Conservation (phyloP, 2,797 vertebrate genomes). For the Rhabdophis nuchalis region DNA sequence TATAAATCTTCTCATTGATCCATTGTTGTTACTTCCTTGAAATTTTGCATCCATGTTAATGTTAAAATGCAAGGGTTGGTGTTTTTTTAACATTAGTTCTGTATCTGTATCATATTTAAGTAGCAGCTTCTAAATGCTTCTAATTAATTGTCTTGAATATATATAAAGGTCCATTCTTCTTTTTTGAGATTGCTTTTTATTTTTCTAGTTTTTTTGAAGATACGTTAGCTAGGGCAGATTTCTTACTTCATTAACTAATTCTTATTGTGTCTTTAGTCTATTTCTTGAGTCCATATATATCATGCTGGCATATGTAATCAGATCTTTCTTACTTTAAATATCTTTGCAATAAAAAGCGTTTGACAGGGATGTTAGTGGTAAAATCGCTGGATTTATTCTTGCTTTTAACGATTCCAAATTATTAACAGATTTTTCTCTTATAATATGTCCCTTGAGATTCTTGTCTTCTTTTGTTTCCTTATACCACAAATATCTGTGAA, state of each 20-base stretch:
- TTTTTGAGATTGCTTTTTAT: background rate
- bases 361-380: background rate
- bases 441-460: fast-evolving
- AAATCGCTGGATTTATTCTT: background rate
- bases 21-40: background rate
- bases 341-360: background rate
- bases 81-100: background rate
- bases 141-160: background rate
- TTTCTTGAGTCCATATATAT: background rate
- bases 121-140: background rate
- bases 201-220: background rate
- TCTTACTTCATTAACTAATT: background rate
- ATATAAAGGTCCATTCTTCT: background rate
- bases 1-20: background rate
- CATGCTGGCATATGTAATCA: background rate
- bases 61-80: background rate
- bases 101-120: background rate
- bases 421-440: background rate
- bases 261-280: background rate
- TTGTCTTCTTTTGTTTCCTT: background rate
- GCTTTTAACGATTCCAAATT: background rate
- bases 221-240: background rate
- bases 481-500: background rate
- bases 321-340: background rate
- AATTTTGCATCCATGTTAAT: background rate